These are phyloP conservation scores for Drosophila phalerata DNA, from an alignment of 2,888 invertebrate genomes.

Conservation along the genomic window DNA sequence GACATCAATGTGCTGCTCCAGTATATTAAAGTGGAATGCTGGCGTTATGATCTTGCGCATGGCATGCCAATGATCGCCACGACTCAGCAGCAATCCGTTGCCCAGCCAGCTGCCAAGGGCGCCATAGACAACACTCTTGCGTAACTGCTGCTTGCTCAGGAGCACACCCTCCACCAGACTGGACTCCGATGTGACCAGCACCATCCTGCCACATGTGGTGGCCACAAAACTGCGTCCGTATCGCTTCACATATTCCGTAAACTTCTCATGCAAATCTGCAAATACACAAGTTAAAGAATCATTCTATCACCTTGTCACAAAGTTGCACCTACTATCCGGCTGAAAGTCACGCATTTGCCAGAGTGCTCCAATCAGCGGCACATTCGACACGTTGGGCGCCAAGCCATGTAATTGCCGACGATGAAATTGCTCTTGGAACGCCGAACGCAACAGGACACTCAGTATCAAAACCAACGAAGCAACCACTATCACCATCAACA, in stretches of 20 bases:
- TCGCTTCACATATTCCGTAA: constrained; percentile 54
- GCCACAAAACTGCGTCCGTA: constrained; percentile 78
- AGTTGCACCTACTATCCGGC: constrained; percentile 78
- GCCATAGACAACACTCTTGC: constrained; percentile 77
- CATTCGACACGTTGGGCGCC: constrained; percentile 75
- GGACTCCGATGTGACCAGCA: constrained; percentile 78
- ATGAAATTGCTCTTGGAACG: constrained; percentile 38
- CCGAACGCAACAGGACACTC: constrained; percentile 32
- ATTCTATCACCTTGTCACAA: too few species aligned
- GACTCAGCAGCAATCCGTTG: constrained; percentile 80
- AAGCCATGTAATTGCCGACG: constrained; percentile 35
- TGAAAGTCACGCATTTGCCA: constrained; percentile 72
- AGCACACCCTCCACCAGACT: constrained; percentile 76
- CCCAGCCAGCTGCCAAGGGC: constrained; percentile 82
- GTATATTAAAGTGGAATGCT: constrained; percentile 92
- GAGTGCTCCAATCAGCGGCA: constrained; percentile 80
- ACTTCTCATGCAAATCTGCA: constrained; percentile 73
- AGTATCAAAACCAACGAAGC: constrained; percentile 40
- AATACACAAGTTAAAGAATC: too few species aligned
- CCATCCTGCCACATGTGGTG: constrained; percentile 55
- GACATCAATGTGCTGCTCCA: constrained; percentile 90
- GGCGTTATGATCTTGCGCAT: constrained; percentile 91
- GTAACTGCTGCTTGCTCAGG: constrained; percentile 73
- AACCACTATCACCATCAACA: constrained; percentile 19
- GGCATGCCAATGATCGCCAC: constrained; percentile 87